These are phyloP conservation scores for Gryllus bimaculatus DNA, from an alignment of 1,140 invertebrate species.

Conservation along the genomic window DNA sequence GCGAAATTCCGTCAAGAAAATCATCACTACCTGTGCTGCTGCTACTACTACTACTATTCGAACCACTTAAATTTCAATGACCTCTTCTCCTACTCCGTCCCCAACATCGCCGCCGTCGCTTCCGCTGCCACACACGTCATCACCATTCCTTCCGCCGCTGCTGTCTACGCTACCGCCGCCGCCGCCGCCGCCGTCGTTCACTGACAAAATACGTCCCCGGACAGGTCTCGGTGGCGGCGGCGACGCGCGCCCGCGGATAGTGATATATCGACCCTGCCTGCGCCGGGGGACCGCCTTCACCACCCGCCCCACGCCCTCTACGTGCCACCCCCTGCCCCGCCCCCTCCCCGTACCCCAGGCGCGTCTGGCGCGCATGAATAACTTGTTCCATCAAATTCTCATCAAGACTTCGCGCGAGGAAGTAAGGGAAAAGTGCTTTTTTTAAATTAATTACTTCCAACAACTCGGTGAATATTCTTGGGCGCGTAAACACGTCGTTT, in stretches of 20 bases:
- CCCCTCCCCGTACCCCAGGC: too few species aligned
- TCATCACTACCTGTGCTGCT: too few species aligned
- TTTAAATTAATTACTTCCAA: conserved; percentile 6
- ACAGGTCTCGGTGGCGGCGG: neutral
- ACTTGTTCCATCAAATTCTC: conserved; percentile 4
- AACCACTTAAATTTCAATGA: too few species aligned
- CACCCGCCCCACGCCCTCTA: neutral
- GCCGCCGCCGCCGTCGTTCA: too few species aligned
- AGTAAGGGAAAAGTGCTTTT: neutral
- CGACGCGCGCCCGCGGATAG: neutral
- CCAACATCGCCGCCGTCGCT: too few species aligned
- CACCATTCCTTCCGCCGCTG: too few species aligned
- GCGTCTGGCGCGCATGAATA: neutral
- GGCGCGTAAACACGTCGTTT: neutral
- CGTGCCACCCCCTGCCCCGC: too few species aligned
- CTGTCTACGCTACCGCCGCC: too few species aligned
- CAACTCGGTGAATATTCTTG: neutral
- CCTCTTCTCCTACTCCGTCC: too few species aligned
- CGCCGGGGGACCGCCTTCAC: neutral
- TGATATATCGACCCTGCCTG: neutral
- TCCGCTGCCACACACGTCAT: too few species aligned
- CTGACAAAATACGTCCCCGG: neutral
- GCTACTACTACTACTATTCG: too few species aligned
- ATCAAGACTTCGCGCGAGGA: neutral
- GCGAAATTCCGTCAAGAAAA: too few species aligned